phyloP scores from a whole-genome alignment of 2,888 invertebrate genomes.

The Pinctada fucata region DNA sequence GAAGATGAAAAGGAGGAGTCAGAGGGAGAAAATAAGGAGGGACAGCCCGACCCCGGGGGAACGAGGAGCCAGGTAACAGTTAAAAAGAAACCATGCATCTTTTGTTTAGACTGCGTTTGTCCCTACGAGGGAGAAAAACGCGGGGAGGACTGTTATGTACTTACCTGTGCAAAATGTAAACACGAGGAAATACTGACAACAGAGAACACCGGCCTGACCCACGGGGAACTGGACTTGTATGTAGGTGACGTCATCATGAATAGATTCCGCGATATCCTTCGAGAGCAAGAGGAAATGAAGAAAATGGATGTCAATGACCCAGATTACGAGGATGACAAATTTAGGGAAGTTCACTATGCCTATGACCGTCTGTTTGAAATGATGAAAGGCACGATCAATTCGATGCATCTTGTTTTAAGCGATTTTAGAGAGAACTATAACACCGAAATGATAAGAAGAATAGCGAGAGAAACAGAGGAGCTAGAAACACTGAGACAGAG shows the following conservation, averaged over 20 bases:
- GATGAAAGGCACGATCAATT: conserved; percentile 28
- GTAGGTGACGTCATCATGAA: conserved; percentile 52
- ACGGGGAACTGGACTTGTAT: conserved; percentile 40
- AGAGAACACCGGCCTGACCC: conserved; percentile 26
- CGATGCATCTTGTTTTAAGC: conserved; percentile 23
- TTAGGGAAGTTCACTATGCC: conserved; percentile 27
- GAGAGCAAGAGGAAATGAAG: conserved; percentile 44
- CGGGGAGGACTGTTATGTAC: conserved; percentile 40
- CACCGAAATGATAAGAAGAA: conserved; percentile 18
- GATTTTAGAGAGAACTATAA: conserved; percentile 25
- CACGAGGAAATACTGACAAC: conserved; percentile 43
- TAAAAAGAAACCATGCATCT: conserved; percentile 43
- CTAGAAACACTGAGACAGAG: not conserved
- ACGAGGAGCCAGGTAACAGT: conserved; percentile 10
- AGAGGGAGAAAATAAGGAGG: conserved; percentile 7
- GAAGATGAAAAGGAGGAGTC: not conserved
- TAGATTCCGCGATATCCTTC: conserved; percentile 46
- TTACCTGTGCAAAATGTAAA: conserved; percentile 49
- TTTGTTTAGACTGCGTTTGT: conserved; percentile 49
- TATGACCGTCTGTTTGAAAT: conserved; percentile 10
- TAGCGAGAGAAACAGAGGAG: conserved; percentile 15
- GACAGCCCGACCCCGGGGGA: not conserved
- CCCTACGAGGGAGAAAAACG: conserved; percentile 49
- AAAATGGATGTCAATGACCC: conserved; percentile 46
- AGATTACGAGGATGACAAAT: conserved; percentile 48